phyloP scores from a whole-genome alignment of 1,140 invertebrate genomes.

The Cydia splendana region DNA sequence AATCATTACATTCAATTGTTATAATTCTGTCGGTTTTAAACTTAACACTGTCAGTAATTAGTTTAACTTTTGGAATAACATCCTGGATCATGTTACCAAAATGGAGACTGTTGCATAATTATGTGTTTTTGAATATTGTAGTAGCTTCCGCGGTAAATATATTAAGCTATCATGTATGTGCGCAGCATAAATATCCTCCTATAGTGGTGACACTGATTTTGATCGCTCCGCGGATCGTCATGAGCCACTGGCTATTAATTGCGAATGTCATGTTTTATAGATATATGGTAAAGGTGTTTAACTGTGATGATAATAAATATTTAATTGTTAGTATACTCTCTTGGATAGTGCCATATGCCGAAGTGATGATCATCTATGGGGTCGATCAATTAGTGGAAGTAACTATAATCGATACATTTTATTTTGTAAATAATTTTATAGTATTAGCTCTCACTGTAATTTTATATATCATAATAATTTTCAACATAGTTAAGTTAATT shows the following conservation, averaged over 20 bases:
- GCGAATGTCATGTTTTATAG: background rate
- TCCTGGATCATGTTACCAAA: conserved; percentile 2
- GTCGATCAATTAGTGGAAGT: background rate
- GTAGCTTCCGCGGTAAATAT: background rate
- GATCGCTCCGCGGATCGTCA: background rate
- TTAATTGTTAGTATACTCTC: background rate
- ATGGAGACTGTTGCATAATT: background rate
- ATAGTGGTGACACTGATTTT: background rate
- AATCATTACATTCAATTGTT: background rate
- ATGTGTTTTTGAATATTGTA: background rate
- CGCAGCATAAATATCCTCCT: background rate
- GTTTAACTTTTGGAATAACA: background rate
- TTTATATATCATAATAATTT: background rate
- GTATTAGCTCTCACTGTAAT: background rate
- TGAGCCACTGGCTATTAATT: background rate
- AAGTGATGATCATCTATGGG: background rate
- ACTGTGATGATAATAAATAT: conserved; percentile 9
- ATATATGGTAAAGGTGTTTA: background rate
- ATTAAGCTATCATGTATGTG: background rate
- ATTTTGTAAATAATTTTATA: background rate
- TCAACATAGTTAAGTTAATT: background rate
- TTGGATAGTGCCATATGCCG: background rate
- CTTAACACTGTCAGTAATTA: background rate
- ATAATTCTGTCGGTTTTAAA: background rate
- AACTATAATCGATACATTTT: conserved; percentile 7